These are phyloP conservation scores for Cochlearius cochlearius DNA, from an alignment of 2,113 vertebrate genomes.

Conservation along the genomic window DNA sequence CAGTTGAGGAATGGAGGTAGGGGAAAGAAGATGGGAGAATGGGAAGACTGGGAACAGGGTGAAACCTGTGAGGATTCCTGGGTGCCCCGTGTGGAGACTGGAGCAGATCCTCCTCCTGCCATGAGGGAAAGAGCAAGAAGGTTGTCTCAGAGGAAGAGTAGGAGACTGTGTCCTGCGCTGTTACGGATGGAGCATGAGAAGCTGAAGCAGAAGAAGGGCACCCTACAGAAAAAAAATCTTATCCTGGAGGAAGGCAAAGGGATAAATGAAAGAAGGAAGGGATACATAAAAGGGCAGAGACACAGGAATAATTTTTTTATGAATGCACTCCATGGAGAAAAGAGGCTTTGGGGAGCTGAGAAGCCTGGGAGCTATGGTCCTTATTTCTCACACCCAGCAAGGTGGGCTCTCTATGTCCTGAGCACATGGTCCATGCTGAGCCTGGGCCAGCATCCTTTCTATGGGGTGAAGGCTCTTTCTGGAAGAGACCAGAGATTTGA, in stretches of 20 bases:
- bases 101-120: background rate
- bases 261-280: background rate
- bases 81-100: background rate
- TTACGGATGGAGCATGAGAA: background rate
- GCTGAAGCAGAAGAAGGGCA: background rate
- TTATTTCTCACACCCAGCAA: background rate
- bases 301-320: background rate
- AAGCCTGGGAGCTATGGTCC: background rate
- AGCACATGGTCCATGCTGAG: background rate
- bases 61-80: background rate
- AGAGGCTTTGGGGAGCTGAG: background rate
- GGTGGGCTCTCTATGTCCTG: background rate
- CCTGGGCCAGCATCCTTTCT: background rate
- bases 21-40: background rate
- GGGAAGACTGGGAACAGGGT: background rate
- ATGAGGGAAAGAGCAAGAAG: background rate
- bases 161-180: background rate
- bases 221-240: background rate
- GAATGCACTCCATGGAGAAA: background rate
- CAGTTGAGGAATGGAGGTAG: background rate
- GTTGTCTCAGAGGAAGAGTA: background rate
- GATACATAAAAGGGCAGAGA: background rate
- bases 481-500: background rate
- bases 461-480: background rate
- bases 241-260: background rate